Percentiles rank a stretch among this genome's conserved stretches.
phyloP scores from a whole-genome alignment of 2,888 invertebrate species.

The Plagodis pulveraria region DNA sequence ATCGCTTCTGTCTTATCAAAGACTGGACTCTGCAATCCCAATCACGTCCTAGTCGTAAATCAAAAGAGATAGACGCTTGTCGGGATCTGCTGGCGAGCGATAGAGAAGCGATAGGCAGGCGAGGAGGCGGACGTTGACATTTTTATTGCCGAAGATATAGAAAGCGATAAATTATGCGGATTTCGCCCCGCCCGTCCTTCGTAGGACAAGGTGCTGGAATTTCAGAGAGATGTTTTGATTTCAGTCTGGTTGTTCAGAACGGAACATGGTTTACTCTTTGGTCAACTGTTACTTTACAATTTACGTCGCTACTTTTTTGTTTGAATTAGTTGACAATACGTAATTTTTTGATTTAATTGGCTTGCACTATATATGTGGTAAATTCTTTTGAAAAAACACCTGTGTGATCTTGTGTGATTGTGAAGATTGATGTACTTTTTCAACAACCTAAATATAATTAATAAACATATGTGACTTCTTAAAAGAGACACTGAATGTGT shows the following conservation, averaged over 20 bases:
- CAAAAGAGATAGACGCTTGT: conserved; percentile 49
- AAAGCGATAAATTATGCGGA: conserved; percentile 63
- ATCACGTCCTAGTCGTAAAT: conserved; percentile 48
- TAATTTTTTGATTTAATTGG: too few species aligned
- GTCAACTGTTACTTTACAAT: too few species aligned
- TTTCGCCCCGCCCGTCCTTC: conserved; percentile 42
- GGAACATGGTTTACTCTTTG: too few species aligned
- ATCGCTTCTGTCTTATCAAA: conserved; percentile 32
- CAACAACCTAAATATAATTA: too few species aligned
- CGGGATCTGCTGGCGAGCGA: conserved; percentile 46
- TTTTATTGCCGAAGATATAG: conserved; percentile 74
- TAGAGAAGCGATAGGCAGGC: conserved; percentile 57
- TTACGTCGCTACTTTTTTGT: too few species aligned
- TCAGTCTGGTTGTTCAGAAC: not conserved
- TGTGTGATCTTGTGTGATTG: too few species aligned
- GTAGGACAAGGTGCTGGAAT: conserved; percentile 30
- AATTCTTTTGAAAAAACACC: too few species aligned
- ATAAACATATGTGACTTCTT: too few species aligned
- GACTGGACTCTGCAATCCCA: conserved; percentile 38
- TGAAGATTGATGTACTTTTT: too few species aligned
- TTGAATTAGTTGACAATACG: too few species aligned
- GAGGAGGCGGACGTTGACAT: conserved; percentile 64
- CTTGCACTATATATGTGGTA: too few species aligned
- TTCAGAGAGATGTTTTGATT: conserved; percentile 18
- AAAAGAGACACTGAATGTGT: too few species aligned